These are phyloP conservation scores for Drosophila seguyi DNA, from an alignment of 1,140 invertebrate species.

Conservation along the genomic window DNA sequence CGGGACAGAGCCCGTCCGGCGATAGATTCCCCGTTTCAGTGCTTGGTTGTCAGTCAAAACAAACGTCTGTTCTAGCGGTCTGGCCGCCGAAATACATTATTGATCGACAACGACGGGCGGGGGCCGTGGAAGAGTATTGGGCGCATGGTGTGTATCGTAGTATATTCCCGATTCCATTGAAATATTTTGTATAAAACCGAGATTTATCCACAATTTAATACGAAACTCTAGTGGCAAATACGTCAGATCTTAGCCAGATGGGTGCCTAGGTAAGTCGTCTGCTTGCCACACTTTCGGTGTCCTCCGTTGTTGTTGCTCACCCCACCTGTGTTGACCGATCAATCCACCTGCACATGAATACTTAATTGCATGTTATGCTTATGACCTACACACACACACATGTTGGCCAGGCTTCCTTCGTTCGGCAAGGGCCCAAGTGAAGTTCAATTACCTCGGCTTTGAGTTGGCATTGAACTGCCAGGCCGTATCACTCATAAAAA, in stretches of 20 bases:
- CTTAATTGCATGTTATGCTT: constrained; percentile 71
- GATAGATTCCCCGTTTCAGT: constrained; percentile 52
- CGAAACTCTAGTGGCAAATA: constrained; percentile 70
- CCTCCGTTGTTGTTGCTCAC: constrained; percentile 9
- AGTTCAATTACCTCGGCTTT: constrained; percentile 64
- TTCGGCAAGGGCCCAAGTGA: neutral
- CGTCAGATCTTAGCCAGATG: constrained; percentile 75
- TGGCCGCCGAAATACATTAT: constrained; percentile 28
- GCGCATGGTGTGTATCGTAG: constrained; percentile 57
- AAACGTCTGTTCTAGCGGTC: constrained; percentile 43
- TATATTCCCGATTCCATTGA: constrained; percentile 6
- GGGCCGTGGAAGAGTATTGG: constrained; percentile 8
- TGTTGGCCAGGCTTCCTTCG: constrained; percentile 23
- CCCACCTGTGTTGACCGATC: constrained; percentile 21
- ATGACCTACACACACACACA: constrained; percentile 63
- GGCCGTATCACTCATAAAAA: constrained; percentile 36
- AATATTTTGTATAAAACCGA: constrained; percentile 5
- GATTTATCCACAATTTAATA: constrained; percentile 18
- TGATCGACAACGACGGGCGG: constrained; percentile 23
- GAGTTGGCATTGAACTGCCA: constrained; percentile 69
- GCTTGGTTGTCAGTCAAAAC: constrained; percentile 77
- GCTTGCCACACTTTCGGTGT: constrained; percentile 35
- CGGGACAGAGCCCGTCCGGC: constrained; percentile 27
- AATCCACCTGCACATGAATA: constrained; percentile 52
- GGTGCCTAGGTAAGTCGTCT: constrained; percentile 76